Conservation (phyloP, 2,113 vertebrate species). For the Pelecanus crispus region DNA sequence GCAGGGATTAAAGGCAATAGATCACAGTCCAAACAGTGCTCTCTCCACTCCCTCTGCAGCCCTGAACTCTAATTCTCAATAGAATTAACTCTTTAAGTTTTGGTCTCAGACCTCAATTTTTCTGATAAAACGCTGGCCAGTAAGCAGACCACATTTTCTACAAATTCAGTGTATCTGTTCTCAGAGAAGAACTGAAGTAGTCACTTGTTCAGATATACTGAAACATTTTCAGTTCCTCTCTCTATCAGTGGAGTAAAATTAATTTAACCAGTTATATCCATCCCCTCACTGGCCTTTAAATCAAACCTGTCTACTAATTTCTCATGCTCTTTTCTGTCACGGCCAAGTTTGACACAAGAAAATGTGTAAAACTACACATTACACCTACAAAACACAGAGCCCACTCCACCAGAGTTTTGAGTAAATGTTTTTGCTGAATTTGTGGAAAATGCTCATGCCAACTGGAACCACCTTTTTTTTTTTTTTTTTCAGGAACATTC, state of each 20-base stretch:
- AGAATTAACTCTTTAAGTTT: background rate
- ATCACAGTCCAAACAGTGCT: background rate
- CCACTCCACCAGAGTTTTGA: background rate
- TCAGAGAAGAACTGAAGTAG: background rate
- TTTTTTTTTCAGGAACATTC: background rate
- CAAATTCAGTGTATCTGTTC: background rate
- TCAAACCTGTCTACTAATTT: background rate
- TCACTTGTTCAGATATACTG: background rate
- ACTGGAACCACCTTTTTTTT: background rate
- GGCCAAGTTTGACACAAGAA: background rate
- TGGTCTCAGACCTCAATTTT: background rate
- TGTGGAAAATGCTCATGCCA: background rate
- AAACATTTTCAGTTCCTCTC: background rate
- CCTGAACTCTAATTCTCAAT: background rate
- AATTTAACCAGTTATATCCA: background rate
- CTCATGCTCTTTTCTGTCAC: background rate
- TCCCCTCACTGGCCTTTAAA: background rate
- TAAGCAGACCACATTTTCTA: background rate
- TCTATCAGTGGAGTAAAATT: background rate
- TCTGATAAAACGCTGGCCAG: background rate
- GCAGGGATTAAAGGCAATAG: background rate
- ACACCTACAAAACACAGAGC: background rate
- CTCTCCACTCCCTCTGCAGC: background rate
- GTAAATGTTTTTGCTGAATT: background rate
- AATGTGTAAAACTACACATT: background rate